phyloP scores from a whole-genome alignment of 2,113 vertebrate species.

The Cephalopholis sonnerati region DNA sequence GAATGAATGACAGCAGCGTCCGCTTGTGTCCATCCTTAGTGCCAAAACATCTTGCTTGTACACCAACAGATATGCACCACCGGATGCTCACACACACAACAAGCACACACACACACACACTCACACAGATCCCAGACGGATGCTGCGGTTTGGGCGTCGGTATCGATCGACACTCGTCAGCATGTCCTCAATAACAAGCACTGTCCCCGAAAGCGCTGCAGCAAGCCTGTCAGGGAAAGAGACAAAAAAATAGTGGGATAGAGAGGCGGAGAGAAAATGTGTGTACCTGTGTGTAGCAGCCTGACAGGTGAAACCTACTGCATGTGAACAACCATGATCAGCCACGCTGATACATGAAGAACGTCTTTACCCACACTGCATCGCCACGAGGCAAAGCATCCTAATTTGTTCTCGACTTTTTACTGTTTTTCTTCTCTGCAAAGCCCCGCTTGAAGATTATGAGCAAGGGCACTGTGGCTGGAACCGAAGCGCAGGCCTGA shows the following conservation, averaged over 20 bases:
- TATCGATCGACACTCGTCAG: slow-evolving; percentile 82
- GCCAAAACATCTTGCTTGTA: slow-evolving; percentile 57
- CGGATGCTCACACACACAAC: slow-evolving; percentile 19
- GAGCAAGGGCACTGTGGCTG: slow-evolving; percentile 69
- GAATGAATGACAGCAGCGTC: slow-evolving; percentile 61
- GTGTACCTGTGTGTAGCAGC: slow-evolving; percentile 24
- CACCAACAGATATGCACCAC: slow-evolving; percentile 43
- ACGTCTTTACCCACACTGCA: slow-evolving; percentile 8
- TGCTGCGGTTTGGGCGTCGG: slow-evolving; percentile 63
- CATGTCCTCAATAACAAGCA: slow-evolving; percentile 82
- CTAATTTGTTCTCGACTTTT: slow-evolving; percentile 36
- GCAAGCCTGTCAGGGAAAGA: slow-evolving; percentile 64
- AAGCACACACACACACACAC: background rate
- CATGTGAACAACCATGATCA: slow-evolving; percentile 17
- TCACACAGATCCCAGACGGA: slow-evolving; percentile 49
- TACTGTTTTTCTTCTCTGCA: slow-evolving; percentile 12
- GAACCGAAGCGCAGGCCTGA: slow-evolving; percentile 50
- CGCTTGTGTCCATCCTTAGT: slow-evolving; percentile 53
- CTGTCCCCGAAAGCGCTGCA: slow-evolving; percentile 79
- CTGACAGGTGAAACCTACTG: slow-evolving; percentile 33
- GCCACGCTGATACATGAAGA: background rate
- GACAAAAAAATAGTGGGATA: slow-evolving; percentile 1
- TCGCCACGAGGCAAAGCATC: slow-evolving; percentile 16
- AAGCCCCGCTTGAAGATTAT: slow-evolving; percentile 57
- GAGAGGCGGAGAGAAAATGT: background rate